These are phyloP conservation scores for Alosa sapidissima DNA, from an alignment of 2,797 vertebrate genomes.

Conservation along the genomic window DNA sequence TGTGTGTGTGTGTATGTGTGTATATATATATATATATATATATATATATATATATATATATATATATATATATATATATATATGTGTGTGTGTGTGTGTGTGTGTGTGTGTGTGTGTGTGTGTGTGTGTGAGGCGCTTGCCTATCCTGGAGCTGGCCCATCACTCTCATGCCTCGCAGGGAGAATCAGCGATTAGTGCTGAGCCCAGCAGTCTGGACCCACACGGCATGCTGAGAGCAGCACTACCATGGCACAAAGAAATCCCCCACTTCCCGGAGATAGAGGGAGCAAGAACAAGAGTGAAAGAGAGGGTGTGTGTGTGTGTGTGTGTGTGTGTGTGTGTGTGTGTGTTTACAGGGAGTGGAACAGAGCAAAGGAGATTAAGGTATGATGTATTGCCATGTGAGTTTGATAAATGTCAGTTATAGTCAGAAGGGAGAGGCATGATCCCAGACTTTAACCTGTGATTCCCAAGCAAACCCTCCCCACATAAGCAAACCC, in stretches of 20 bases:
- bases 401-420: neutral
- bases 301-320: slow-evolving; percentile 35
- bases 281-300: slow-evolving; percentile 50
- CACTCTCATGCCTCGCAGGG: slow-evolving; percentile 61
- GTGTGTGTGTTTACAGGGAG: neutral
- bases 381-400: neutral
- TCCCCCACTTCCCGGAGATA: slow-evolving; percentile 56
- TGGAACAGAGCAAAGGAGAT: neutral
- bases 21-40: neutral
- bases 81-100: neutral
- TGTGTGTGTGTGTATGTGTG: neutral
- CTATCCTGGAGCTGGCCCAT: slow-evolving; percentile 50
- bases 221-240: slow-evolving; percentile 76
- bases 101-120: neutral
- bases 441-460: neutral
- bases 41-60: neutral
- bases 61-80: neutral
- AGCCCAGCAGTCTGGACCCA: slow-evolving; percentile 73
- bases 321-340: slow-evolving; percentile 43
- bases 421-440: neutral
- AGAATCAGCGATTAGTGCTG: slow-evolving; percentile 69
- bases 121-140: neutral
- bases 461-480: neutral
- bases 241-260: slow-evolving; percentile 71
- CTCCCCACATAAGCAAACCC: neutral